Base-by-base conservation (phyloP, 2,113 vertebrate genomes). In the Sitta europaea region DNA sequence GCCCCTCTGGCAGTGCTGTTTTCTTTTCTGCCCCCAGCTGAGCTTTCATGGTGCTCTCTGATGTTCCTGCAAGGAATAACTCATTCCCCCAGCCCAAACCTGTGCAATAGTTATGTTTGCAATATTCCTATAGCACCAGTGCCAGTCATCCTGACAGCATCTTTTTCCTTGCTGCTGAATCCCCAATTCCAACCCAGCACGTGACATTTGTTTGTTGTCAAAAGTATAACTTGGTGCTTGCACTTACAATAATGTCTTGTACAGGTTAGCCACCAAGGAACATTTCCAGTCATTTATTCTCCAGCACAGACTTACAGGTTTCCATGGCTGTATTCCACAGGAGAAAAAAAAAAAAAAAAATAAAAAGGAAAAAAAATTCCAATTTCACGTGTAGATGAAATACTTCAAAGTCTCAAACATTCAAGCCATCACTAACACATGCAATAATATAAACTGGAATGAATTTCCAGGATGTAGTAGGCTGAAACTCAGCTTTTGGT, bases 361-460 rank as follows among this genome's bases (percentile, higher is more conserved):
- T n/a, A n/a, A n/a, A n/a, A n/a, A n/a, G n/a, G n/a, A n/a, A n/a
- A 9, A 24, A 43, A 48, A 72, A 54, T 6, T 82, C 63, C 35
- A 47, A 68, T 86, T 93, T 93, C 33, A 38, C 14, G 51, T 88
- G 78, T 83, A 86, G 90, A 95, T 74, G 1, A 93, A 95, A 93
- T 86, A 94, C 82, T 96, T 96, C 91, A 95, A 95, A 93, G 81
- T 90, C 87, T 88, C 54, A 51, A 38, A 90, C 43, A 28, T 62
- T 96, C 81, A 79, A 95, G 43, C 45, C 84, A 85, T 95, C 94
- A 96, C 66, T 90, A 97, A 93, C 93, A 93, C 93, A 90, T 95
- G 25, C 43, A 92, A 95, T 93, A 97, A 94, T 90, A 96, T 95
- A 83, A 93, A 96, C 85, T 86, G 78, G 71, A 94, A 95, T 86